Evolutionary conservation across 2,113 vertebrate genomes (phyloP), one percentile per base, ranked within the genome.

Genomic region (Pedionomus torquatus): DNA sequence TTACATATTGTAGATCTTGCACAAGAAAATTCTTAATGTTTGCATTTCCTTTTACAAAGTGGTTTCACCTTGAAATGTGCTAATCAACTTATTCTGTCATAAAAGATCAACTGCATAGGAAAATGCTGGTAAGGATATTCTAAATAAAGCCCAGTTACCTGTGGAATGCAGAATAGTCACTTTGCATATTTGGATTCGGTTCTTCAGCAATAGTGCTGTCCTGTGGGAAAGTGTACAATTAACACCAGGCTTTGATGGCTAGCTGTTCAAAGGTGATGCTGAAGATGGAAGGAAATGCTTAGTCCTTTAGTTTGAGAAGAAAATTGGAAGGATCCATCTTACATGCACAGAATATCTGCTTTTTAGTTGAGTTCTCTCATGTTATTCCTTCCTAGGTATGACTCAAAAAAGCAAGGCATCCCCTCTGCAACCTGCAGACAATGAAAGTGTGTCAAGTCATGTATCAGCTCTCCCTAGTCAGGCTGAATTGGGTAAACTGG

Each of bases 381-480:
- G 39, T 44, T 43, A 7, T 33, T 77, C 25, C 81, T 60, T 89
- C 55, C 72, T 69, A 97, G 95, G 10, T 43, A 20, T 17, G 35
- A 66, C 61, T 41, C 23, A 23, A 51, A 46, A 79, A 78, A 82
- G 74, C 20, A 65, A 60, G 30, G n/a, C 9, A 16, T 33, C 51
- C 7, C 13, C 75, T 74, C 16, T 21, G 13, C 90, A 83, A 20
- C 9, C 35, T 44, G 7, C 15, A 54, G 78, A 69, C 10, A 11
- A 8, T 10, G 55, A 24, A 65, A 54, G 10, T 23, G 24, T 23
- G 43, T 20, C 68, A 58, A 80, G 52, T 21, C 52, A 12, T 0
- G 0, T 13, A 12, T 71, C 78, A 7, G 0, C 10, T 26, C 9
- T 11, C 31, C 63, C 86, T 26, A 2, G 33, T 37, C 46, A 4